Percentiles rank a stretch among this genome's conserved stretches.
phyloP scores from a whole-genome alignment of 37 sponge, comb jelly and placozoan species.

The Ianthella basta region DNA sequence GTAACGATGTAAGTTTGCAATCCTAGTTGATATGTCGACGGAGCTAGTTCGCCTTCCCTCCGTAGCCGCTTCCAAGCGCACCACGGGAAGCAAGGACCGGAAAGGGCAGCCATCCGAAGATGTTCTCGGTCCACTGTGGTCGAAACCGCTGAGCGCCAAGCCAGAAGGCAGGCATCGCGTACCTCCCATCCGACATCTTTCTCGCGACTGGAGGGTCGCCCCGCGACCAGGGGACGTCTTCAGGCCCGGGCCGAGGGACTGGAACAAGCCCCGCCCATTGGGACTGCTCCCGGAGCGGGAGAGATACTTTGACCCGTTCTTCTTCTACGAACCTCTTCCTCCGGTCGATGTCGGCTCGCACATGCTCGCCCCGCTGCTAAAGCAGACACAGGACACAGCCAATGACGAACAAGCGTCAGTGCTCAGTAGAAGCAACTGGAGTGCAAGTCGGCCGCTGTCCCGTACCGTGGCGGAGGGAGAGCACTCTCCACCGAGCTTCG shows the following conservation, averaged over 20 bases:
- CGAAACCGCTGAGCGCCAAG: neutral
- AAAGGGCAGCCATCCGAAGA: neutral
- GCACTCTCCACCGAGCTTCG: too few species aligned
- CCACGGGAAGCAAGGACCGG: neutral
- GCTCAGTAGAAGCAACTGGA: neutral
- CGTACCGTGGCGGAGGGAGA: too few species aligned
- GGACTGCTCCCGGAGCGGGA: conserved; percentile 58
- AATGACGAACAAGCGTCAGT: neutral
- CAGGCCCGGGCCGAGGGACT: neutral
- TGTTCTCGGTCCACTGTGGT: neutral
- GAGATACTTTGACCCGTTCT: conserved; percentile 1
- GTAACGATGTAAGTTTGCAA: too few species aligned
- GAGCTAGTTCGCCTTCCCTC: too few species aligned
- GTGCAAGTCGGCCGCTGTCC: neutral
- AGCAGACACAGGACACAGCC: neutral
- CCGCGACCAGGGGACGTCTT: conserved; percentile 69
- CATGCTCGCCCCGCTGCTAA: neutral
- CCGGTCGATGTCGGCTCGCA: neutral
- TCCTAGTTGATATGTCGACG: too few species aligned
- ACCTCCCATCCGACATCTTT: neutral
- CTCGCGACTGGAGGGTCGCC: conserved; percentile 6
- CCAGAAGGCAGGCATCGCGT: neutral
- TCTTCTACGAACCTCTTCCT: conserved; percentile 26
- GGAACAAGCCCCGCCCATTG: conserved; percentile 48
- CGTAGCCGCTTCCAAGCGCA: neutral